These are phyloP conservation scores for Zhuqinia jingwanae DNA, from an alignment of 2,888 invertebrate genomes.

Conservation along the genomic window DNA sequence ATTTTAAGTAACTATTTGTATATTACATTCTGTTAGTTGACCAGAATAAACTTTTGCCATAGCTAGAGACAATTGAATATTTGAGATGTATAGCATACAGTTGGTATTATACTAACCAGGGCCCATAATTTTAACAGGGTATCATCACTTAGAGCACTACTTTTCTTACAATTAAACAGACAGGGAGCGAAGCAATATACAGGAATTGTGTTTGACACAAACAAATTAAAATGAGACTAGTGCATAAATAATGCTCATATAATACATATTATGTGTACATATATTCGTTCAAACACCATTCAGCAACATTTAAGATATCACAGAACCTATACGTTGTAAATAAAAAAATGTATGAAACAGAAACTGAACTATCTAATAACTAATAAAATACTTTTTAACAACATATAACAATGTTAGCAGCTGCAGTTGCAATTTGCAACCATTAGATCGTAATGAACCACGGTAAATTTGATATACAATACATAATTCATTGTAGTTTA, in stretches of 20 bases:
- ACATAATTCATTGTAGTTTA: slow-evolving; percentile 11
- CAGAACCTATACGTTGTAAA: slow-evolving; percentile 30
- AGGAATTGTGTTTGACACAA: too few relatives aligned
- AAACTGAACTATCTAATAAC: slow-evolving; percentile 4
- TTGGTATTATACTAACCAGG: too few relatives aligned
- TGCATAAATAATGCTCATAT: neutral
- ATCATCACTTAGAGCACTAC: too few relatives aligned
- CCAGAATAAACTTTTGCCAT: neutral
- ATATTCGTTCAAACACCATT: neutral
- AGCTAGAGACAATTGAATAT: neutral
- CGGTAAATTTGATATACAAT: neutral
- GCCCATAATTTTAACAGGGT: too few relatives aligned
- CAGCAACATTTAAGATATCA: slow-evolving; percentile 31
- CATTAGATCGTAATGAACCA: neutral
- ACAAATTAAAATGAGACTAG: slow-evolving; percentile 3
- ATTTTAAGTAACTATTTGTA: neutral
- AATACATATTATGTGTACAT: neutral
- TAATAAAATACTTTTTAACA: slow-evolving; percentile 23
- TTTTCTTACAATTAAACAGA: too few relatives aligned
- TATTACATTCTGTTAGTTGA: neutral
- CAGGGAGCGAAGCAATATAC: too few relatives aligned
- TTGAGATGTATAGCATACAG: too few relatives aligned
- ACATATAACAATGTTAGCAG: neutral
- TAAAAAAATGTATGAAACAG: slow-evolving; percentile 18
- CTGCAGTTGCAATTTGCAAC: neutral